These are phyloP conservation scores for Darevskia mixta DNA, from an alignment of 2,797 vertebrate genomes.

Conservation along the genomic window DNA sequence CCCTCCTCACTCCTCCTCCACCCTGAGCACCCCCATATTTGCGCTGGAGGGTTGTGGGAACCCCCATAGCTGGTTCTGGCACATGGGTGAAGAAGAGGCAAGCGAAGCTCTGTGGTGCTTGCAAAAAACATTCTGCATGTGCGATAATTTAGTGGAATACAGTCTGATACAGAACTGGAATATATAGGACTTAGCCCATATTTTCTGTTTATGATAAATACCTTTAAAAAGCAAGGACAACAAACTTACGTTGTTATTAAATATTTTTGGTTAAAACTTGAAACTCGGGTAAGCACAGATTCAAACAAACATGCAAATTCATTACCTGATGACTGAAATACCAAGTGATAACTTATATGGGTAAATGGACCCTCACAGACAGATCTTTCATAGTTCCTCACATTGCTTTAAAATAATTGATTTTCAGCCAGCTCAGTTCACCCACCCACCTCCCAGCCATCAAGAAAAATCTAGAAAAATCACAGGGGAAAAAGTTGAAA, in stretches of 20 bases:
- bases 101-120: too few species aligned
- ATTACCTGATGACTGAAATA: background rate
- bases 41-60: too few species aligned
- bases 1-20: too few species aligned
- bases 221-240: background rate
- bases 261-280: background rate
- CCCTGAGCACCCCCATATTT: too few species aligned
- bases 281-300: background rate
- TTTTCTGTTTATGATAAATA: constrained; percentile 43
- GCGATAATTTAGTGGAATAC: too few species aligned
- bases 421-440: background rate
- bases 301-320: background rate
- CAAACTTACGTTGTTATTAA: background rate
- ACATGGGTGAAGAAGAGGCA: too few species aligned
- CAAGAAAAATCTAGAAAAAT: background rate
- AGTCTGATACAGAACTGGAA: constrained; percentile 11
- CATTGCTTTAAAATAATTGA: background rate
- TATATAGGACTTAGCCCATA: background rate
- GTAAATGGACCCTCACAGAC: background rate
- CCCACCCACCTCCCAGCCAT: background rate
- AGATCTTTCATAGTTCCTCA: background rate
- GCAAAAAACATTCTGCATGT: too few species aligned
- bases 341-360: background rate
- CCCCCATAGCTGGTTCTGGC: too few species aligned
- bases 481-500: too few species aligned